Evolutionary conservation across 2,113 vertebrate genomes (phyloP), one percentile per base, ranked within the genome.

Genomic region (Microtus montanus): DNA sequence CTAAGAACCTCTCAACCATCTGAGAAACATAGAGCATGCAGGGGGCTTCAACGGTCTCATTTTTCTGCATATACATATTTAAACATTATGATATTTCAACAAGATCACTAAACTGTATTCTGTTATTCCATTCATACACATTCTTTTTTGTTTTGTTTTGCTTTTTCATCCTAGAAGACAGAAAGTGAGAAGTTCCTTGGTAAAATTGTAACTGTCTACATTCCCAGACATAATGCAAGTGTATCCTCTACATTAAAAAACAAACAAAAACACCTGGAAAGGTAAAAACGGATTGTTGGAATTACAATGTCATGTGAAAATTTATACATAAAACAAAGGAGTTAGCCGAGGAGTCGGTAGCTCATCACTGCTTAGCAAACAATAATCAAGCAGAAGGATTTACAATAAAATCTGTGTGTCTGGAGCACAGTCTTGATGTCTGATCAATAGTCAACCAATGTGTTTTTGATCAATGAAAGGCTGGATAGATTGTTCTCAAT

Each of bases 271-370:
- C 58, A 58, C 14, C 58, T 14, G 19, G 19, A 58, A 58, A 58
- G 54, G 54, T 58, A 20, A 58, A 17, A 58, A 58, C 19, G 6
- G 58, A 78, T 22, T 70, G 19, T 17, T 89, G 44, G 79, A 61
- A 89, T 87, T 73, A 89, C 9, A 90, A 92, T 41, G 33, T 5
- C 79, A 91, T 74, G 17, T 93, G 52, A 10, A 87, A 87, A 87
- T 52, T 63, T 87, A 78, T 10, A 94, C 79, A 38, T 41, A 83
- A 92, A 12, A 38, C 15, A 54, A 89, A 74, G 38, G 82, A 9
- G 38, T 33, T 79, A 91, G 80, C 35, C 28, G 38, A 82, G 22
- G 33, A 88, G 28, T 49, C 70, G 78, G 4, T 19, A 35, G 9
- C 47, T 52, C 41, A 89, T 35, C 7, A 19, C 7, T 54, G 78